Conservation (phyloP, 2,888 invertebrate genomes). For the Oligia fasciuncula region DNA sequence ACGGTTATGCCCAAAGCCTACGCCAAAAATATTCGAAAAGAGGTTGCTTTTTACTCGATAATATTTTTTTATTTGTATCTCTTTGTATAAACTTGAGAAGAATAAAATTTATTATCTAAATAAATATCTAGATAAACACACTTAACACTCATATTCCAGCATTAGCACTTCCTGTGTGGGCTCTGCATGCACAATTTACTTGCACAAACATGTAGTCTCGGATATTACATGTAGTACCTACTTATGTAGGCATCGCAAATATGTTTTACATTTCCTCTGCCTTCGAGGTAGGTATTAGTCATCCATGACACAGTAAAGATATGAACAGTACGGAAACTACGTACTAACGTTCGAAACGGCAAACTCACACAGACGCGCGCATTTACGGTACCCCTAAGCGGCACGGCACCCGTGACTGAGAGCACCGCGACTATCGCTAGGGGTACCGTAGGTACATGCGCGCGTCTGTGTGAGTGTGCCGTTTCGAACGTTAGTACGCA, state of each 20-base stretch:
- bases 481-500: no score
- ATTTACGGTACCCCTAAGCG: no score
- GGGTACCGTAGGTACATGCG: no score
- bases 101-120: background rate
- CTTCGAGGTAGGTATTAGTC: slow-evolving; percentile 14
- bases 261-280: slow-evolving; percentile 31
- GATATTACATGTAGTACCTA: background rate
- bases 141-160: background rate
- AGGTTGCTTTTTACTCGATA: background rate
- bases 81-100: background rate
- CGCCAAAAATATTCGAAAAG: no score
- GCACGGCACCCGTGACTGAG: no score
- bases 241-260: slow-evolving; percentile 27
- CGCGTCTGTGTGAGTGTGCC: no score
- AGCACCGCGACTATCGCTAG: no score
- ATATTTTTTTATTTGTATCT: background rate
- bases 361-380: no score
- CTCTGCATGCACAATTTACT: slow-evolving; percentile 42
- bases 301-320: background rate
- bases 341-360: no score
- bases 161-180: slow-evolving; percentile 35
- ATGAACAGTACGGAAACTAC: no score
- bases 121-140: slow-evolving; percentile 7
- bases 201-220: slow-evolving; percentile 24
- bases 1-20: background rate